Percentiles rank a stretch among this genome's conserved stretches.
Evolutionary conservation across 2,113 vertebrate species (phyloP).

Genomic region (Mastomys coucha): DNA sequence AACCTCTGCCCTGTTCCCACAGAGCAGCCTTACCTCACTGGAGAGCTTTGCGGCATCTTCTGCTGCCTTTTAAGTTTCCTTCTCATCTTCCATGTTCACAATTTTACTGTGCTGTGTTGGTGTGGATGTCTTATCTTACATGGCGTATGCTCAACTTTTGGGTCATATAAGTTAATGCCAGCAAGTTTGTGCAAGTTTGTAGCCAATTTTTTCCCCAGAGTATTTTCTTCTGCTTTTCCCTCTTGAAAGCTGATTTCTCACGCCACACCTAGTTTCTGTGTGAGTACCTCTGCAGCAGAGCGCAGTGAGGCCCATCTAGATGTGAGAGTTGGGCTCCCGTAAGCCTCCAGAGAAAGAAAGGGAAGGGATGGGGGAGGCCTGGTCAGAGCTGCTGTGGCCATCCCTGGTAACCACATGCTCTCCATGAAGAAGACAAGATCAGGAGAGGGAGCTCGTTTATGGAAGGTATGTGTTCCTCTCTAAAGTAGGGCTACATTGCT

Average conservation of each 20-base stretch:
- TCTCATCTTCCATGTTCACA: background rate
- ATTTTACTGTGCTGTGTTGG: background rate
- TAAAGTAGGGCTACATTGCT: background rate
- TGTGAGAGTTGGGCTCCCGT: too few relatives aligned
- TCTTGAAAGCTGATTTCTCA: background rate
- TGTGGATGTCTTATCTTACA: background rate
- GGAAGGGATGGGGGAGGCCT: too few relatives aligned
- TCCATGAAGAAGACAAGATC: too few relatives aligned
- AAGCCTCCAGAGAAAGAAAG: too few relatives aligned
- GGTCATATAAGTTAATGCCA: background rate
- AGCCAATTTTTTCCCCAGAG: background rate
- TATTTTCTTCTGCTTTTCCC: background rate
- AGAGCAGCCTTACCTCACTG: background rate
- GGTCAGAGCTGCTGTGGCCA: too few relatives aligned
- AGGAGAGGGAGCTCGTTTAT: background rate
- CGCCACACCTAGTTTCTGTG: background rate
- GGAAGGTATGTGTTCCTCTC: background rate
- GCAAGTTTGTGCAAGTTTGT: background rate
- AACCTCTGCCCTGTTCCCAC: background rate
- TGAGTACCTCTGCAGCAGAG: background rate
- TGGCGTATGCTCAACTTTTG: background rate
- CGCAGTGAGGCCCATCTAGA: background rate
- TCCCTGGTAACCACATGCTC: background rate
- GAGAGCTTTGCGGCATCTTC: background rate
- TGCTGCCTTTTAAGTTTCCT: background rate